A percentile compares a stretch with the other conserved stretches of the same genome.
Evolutionary conservation across 2,888 invertebrate genomes (phyloP).

Genomic region (Camptogramma bilineatum): DNA sequence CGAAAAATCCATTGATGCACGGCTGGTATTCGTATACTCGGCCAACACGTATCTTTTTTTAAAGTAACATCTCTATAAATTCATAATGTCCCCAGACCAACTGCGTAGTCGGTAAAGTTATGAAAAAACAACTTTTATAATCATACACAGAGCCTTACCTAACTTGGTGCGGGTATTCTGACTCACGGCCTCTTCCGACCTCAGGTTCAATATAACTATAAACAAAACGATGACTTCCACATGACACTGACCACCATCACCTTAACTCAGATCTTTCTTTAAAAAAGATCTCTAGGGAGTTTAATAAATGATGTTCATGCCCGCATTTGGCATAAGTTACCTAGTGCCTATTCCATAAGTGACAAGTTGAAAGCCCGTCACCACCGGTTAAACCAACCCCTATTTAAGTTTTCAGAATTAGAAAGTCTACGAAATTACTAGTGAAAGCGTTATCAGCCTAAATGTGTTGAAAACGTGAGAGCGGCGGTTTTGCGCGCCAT

Average conservation of each 20-base stretch:
- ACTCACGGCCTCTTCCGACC: conserved; percentile 13
- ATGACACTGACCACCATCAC: neutral
- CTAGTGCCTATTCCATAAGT: no score
- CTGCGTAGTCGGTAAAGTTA: neutral
- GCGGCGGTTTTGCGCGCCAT: conserved; percentile 27
- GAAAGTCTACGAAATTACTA: conserved; percentile 35
- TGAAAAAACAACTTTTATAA: conserved; percentile 1
- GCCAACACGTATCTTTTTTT: no score
- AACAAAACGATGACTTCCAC: neutral
- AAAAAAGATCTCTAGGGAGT: no score
- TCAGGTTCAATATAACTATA: conserved; percentile 21
- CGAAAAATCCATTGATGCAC: no score
- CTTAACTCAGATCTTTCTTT: neutral
- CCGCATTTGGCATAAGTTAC: no score
- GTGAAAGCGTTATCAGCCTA: conserved; percentile 35
- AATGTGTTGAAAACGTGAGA: conserved; percentile 32
- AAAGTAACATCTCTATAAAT: neutral
- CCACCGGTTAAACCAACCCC: neutral
- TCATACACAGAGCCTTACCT: conserved; percentile 16
- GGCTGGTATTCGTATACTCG: no score
- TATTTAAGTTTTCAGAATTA: conserved; percentile 7
- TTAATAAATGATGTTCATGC: no score
- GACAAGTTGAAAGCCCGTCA: neutral
- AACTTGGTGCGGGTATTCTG: conserved; percentile 21
- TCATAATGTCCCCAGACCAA: neutral